Base-by-base conservation (phyloP, 2,888 invertebrate genomes). In the Plemyria rubiginata region DNA sequence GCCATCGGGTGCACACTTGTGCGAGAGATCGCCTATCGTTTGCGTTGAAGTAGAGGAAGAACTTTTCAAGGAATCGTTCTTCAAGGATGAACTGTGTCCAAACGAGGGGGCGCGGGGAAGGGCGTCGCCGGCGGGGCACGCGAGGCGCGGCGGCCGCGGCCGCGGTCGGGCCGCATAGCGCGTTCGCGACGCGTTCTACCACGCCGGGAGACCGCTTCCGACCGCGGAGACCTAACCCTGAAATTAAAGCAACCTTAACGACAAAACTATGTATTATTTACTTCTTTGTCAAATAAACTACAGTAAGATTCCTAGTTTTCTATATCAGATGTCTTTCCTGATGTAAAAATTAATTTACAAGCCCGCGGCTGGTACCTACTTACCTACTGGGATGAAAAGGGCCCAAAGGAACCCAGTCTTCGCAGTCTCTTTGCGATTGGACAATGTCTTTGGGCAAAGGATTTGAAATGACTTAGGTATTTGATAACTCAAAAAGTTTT, bases 131-230 rank as follows among this genome's bases (percentile, higher is more conserved):
- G 66, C 90, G 88, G 15, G 87, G 90, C 36, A 84, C 86, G 59
- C 88, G 81, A 65, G 91, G 84, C 61, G 85, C 75, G 68, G 87
- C 77, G 70, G 87, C 77, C 12, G 83, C 76, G 61, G 93, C 90
- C 60, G 93, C 90, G 11, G 36, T 38, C 60, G 96, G 96, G 12
- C 97, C 97, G 85, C 97, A 97, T 63, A 97, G 95, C 29, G 97
- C 97, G 84, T 96, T 96, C 52, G 97, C 97, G 62, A 97, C 97
- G 73, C 97, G 95, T 86, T 97, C 97, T 94, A 97, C 97, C 70
- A 97, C 97, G 71, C 95, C 93, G 67, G 93, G 85, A 67, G 94
- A 91, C 68, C 92, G 92, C 76, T 94, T 94, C 70, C 94, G 94
- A 62, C 94, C 95, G 74, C 96, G 95, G 80, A 96, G 89, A 57